These are phyloP conservation scores for Aporophyla lueneburgensis DNA, from an alignment of 2,888 invertebrate genomes.

Conservation along the genomic window DNA sequence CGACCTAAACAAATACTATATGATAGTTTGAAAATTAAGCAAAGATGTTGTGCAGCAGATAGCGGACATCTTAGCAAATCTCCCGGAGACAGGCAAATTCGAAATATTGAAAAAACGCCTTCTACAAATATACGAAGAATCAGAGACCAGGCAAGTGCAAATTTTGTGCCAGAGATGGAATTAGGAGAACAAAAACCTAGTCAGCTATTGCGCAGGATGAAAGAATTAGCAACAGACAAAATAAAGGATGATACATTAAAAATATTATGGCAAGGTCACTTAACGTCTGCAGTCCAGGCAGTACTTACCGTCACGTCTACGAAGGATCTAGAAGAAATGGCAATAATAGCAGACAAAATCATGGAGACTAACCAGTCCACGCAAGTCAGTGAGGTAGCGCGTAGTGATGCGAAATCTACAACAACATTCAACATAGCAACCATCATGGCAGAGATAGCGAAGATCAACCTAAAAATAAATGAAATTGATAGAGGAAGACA, in stretches of 20 bases:
- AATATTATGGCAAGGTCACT: background rate
- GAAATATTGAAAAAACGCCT: background rate
- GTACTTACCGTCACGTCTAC: background rate
- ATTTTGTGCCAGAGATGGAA: background rate
- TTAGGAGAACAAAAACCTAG: background rate
- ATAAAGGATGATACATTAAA: background rate
- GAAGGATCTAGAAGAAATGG: no score
- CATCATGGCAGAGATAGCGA: no score
- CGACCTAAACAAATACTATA: no score
- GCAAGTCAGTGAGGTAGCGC: no score
- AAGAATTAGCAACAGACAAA: background rate
- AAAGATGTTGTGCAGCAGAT: background rate
- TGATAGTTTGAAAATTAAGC: no score
- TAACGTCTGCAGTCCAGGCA: no score
- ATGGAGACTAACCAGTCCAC: no score
- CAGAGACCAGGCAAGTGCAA: background rate
- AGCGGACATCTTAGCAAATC: background rate
- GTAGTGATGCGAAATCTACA: no score
- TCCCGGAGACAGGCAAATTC: background rate
- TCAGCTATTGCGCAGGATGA: background rate
- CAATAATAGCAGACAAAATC: no score
- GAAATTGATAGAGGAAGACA: no score
- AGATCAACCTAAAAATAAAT: no score
- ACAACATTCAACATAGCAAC: no score
- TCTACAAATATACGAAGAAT: conserved; percentile 1